Evolutionary conservation across 2,113 vertebrate genomes (phyloP).

Genomic region (Peromyscus polionotus): DNA sequence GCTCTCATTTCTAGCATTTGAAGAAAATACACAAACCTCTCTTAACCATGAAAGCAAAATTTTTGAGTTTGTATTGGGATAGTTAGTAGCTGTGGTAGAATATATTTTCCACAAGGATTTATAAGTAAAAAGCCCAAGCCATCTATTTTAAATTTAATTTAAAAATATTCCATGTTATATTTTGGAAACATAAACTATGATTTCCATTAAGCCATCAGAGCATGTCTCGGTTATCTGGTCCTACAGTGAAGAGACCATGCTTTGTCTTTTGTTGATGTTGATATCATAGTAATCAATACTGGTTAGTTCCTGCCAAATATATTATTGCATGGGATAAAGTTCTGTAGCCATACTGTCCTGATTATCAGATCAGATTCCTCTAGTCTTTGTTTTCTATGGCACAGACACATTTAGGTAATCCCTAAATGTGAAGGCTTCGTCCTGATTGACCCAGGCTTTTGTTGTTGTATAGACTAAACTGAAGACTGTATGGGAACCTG

Average conservation of each 20-base stretch:
- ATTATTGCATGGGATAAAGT: conserved; percentile 82
- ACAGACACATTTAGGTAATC: conserved; percentile 6
- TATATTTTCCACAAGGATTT: conserved; percentile 70
- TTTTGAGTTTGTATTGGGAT: conserved; percentile 71
- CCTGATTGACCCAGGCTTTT: conserved; percentile 33
- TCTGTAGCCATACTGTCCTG: conserved; percentile 68
- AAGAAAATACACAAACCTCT: conserved; percentile 57
- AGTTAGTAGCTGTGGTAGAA: conserved; percentile 64
- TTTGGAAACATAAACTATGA: conserved; percentile 56
- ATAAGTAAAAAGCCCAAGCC: conserved; percentile 53
- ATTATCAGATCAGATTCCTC: conserved; percentile 14
- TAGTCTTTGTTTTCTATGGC: neutral
- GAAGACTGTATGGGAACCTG: conserved; percentile 75
- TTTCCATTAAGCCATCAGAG: conserved; percentile 71
- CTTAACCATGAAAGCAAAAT: conserved; percentile 63
- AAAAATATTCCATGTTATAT: conserved; percentile 63
- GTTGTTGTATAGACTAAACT: conserved; percentile 80
- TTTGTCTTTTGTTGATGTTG: conserved; percentile 51
- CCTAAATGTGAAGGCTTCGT: conserved; percentile 15
- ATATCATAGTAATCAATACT: conserved; percentile 80
- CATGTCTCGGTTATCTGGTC: conserved; percentile 54
- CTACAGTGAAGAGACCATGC: neutral
- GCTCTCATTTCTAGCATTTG: conserved; percentile 42
- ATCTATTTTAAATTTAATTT: conserved; percentile 74
- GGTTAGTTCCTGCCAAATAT: conserved; percentile 90